A percentile compares a stretch with the other conserved stretches of the same genome.
These are phyloP conservation scores for Aphaenogaster floridana DNA, from an alignment of 1,140 invertebrate genomes.

Conservation along the genomic window DNA sequence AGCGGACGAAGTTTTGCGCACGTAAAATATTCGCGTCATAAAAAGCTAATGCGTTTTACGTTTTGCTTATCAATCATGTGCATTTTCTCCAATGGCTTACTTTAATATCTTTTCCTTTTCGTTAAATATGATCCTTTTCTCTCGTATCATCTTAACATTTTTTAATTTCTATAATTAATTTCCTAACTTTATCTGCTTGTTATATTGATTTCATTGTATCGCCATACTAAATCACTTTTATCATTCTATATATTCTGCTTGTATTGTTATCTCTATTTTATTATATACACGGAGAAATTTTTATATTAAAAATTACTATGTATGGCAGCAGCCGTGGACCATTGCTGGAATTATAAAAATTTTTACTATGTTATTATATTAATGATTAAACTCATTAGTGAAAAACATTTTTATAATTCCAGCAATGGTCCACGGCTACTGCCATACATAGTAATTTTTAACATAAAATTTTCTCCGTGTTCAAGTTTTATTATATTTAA, in stretches of 20 bases:
- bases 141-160: background rate
- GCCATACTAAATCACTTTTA: background rate
- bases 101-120: background rate
- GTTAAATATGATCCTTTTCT: background rate
- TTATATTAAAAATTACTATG: too few relatives aligned
- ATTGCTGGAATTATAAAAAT: too few relatives aligned
- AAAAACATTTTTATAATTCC: too few relatives aligned
- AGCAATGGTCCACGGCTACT: too few relatives aligned
- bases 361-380: too few relatives aligned
- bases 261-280: background rate
- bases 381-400: too few relatives aligned
- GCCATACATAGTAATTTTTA: too few relatives aligned
- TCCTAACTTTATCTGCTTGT: background rate
- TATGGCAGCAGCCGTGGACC: too few relatives aligned
- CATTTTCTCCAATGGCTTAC: too few relatives aligned
- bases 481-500: too few relatives aligned
- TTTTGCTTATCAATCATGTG: background rate
- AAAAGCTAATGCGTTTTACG: background rate
- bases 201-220: background rate
- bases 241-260: background rate
- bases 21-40: conserved; percentile 1
- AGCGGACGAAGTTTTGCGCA: background rate
- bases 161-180: background rate
- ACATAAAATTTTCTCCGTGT: too few relatives aligned
- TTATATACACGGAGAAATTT: background rate